Percentiles rank a stretch among this genome's conserved stretches.
Evolutionary conservation across 1,140 invertebrate genomes (phyloP).

Genomic region (Aphelenchoides fujianensis): DNA sequence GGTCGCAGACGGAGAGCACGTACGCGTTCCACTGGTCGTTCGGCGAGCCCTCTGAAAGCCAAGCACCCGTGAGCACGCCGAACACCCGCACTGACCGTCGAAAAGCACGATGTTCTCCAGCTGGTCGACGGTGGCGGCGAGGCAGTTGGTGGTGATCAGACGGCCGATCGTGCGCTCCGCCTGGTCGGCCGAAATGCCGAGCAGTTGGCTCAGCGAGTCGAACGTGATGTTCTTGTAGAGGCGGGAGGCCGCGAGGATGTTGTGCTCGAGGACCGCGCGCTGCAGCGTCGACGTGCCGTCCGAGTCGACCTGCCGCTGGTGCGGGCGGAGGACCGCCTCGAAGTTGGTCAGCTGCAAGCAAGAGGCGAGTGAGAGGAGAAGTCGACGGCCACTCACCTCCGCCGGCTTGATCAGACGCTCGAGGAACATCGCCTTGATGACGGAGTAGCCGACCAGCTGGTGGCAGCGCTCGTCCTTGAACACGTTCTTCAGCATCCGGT

Average conservation of each 20-base stretch:
- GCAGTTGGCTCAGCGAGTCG: slow-evolving; percentile 84
- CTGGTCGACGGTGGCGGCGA: slow-evolving; percentile 97
- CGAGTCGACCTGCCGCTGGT: slow-evolving; percentile 83
- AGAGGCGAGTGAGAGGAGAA: not conserved
- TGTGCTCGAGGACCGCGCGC: slow-evolving; percentile 94
- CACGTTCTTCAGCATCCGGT: slow-evolving; percentile 86
- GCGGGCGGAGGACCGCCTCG: slow-evolving; percentile 80
- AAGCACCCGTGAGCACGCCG: not conserved
- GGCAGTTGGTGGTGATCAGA: slow-evolving; percentile 93
- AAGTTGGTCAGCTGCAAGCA: slow-evolving; percentile 72
- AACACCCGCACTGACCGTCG: slow-evolving; percentile 72
- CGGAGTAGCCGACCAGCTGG: slow-evolving; percentile 84
- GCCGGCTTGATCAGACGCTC: slow-evolving; percentile 88
- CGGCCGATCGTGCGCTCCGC: slow-evolving; percentile 92
- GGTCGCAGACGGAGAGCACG: slow-evolving; percentile 42
- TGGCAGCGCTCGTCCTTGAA: slow-evolving; percentile 98
- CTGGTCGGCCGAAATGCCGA: slow-evolving; percentile 81
- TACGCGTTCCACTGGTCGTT: slow-evolving; percentile 26
- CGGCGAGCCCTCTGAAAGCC: slow-evolving; percentile 18
- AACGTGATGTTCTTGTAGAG: slow-evolving; percentile 97
- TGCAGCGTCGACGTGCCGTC: slow-evolving; percentile 89
- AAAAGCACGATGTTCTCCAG: slow-evolving; percentile 95
- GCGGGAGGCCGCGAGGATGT: slow-evolving; percentile 91
- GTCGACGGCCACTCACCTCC: slow-evolving; percentile 71
- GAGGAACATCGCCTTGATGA: slow-evolving; percentile 95